phyloP scores from a whole-genome alignment of 2,888 invertebrate species.

The Monochamus alternatus region DNA sequence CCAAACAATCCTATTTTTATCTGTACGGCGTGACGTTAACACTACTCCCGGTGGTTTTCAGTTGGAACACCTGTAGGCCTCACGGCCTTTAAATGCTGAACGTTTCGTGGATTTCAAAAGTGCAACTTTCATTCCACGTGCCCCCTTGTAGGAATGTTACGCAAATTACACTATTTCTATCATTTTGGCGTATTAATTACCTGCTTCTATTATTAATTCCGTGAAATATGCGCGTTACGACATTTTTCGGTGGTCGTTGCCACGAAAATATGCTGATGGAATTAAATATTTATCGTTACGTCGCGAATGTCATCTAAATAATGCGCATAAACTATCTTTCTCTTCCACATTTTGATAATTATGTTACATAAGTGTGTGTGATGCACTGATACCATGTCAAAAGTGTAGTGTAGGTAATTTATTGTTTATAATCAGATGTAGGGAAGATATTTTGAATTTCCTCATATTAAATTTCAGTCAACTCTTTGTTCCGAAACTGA shows the following conservation, averaged over 20 bases:
- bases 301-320: no score
- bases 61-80: slow-evolving; percentile 47
- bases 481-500: no score
- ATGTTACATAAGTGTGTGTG: no score
- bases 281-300: neutral
- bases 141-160: slow-evolving; percentile 19
- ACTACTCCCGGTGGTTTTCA: slow-evolving; percentile 39
- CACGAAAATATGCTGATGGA: neutral
- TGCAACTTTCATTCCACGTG: slow-evolving; percentile 32
- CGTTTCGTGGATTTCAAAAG: slow-evolving; percentile 22
- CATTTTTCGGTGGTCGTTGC: slow-evolving; percentile 30
- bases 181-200: slow-evolving; percentile 8
- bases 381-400: no score
- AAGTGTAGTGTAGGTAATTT: no score
- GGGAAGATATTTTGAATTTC: no score
- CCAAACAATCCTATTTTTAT: slow-evolving; percentile 68
- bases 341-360: no score
- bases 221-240: slow-evolving; percentile 5
- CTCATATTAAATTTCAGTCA: no score
- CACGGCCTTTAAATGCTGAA: slow-evolving; percentile 12
- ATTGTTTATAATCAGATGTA: no score
- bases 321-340: no score
- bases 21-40: slow-evolving; percentile 60
- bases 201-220: slow-evolving; percentile 26
- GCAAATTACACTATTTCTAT: slow-evolving; percentile 28